A percentile compares a stretch with the other conserved stretches of the same genome.
Conservation (phyloP, 1,140 invertebrate genomes). For the Belonocnema kinseyi region DNA sequence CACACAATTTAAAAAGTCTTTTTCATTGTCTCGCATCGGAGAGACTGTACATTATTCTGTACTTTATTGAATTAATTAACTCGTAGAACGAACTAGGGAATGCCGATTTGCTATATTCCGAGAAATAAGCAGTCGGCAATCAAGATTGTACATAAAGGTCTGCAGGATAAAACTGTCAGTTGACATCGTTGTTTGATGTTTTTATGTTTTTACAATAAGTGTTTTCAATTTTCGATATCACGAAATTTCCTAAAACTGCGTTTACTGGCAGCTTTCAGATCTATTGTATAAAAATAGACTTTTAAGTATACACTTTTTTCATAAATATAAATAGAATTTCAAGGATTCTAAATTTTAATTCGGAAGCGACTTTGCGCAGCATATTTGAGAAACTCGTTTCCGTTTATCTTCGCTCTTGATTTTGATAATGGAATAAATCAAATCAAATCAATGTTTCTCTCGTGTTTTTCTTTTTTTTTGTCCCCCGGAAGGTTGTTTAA, state of each 20-base stretch:
- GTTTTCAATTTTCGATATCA: constrained; percentile 6
- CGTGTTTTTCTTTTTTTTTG: not conserved
- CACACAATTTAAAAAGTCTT: not conserved
- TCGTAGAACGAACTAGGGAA: constrained; percentile 3
- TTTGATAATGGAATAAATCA: constrained; percentile 15
- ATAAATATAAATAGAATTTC: constrained; percentile 19
- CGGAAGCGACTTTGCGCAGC: constrained; percentile 34
- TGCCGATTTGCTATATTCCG: constrained; percentile 5
- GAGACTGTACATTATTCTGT: constrained; percentile 26
- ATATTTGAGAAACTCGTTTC: constrained; percentile 30
- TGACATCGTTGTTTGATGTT: constrained; percentile 38
- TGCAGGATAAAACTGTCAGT: constrained; percentile 27
- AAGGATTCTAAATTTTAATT: not conserved
- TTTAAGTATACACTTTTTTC: constrained; percentile 35
- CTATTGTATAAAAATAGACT: constrained; percentile 39
- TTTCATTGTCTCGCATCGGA: not conserved
- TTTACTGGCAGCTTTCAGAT: constrained; percentile 24
- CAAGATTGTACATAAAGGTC: constrained; percentile 35
- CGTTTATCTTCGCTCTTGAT: not conserved
- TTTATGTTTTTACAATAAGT: constrained; percentile 35
- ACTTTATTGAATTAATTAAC: constrained; percentile 11
- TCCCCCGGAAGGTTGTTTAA: not conserved
- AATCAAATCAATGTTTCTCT: constrained; percentile 1
- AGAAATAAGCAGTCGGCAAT: constrained; percentile 18
- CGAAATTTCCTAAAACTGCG: not conserved